phyloP scores from a whole-genome alignment of 2,113 vertebrate genomes.

The Daphoenositta chrysoptera region DNA sequence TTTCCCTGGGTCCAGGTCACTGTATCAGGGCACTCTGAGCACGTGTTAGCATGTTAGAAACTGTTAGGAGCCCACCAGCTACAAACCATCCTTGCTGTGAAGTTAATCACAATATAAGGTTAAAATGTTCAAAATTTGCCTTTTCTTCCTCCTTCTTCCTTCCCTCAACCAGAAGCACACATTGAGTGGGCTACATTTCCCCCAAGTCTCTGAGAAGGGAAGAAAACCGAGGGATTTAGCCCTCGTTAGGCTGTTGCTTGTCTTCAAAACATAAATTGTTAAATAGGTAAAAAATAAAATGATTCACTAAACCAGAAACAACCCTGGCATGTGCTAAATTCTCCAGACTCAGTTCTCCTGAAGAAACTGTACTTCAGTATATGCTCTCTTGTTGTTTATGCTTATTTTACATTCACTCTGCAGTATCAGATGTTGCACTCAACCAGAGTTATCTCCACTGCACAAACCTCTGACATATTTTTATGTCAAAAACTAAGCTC shows the following conservation, averaged over 20 bases:
- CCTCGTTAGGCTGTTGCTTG: background rate
- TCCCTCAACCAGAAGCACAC: background rate
- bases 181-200: background rate
- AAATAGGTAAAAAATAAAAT: background rate
- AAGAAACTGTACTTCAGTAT: background rate
- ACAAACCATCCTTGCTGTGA: background rate
- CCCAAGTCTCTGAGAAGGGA: background rate
- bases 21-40: background rate
- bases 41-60: background rate
- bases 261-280: background rate
- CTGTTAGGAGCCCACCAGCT: background rate
- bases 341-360: background rate
- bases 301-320: background rate
- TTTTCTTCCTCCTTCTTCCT: background rate
- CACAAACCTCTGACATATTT: background rate
- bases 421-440: background rate
- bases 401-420: background rate
- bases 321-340: background rate
- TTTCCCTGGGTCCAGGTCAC: background rate
- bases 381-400: background rate
- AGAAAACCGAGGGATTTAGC: background rate
- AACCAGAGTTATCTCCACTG: background rate
- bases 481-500: background rate
- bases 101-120: background rate
- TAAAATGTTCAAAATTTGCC: background rate